Conservation (phyloP, 2,888 invertebrate species). For the Anodontia alba region DNA sequence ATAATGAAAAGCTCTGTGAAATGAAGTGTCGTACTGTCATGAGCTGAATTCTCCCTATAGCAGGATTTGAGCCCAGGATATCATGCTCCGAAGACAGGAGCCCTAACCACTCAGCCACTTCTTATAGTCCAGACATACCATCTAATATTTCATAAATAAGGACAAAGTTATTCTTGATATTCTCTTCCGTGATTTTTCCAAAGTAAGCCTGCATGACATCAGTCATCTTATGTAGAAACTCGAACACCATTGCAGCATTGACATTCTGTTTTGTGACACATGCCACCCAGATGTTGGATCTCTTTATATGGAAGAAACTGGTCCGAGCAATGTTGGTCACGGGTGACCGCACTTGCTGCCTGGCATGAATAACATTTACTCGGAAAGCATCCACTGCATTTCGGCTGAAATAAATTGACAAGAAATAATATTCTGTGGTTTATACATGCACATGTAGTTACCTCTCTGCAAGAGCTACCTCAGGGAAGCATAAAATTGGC, state of each 20-base stretch:
- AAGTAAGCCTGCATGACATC: constrained; percentile 99
- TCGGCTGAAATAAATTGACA: constrained; percentile 86
- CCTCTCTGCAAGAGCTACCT: no score
- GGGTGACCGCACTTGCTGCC: constrained; percentile 97
- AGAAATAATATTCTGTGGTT: not conserved
- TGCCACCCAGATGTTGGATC: constrained; percentile 99
- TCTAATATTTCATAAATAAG: constrained; percentile 99
- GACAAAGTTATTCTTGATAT: constrained; percentile 99
- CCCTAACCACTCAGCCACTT: no score
- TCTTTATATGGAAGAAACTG: constrained; percentile 99
- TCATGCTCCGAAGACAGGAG: no score
- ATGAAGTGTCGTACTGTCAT: no score
- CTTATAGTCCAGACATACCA: no score
- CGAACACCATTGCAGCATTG: constrained; percentile 99
- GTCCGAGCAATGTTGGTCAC: constrained; percentile 99
- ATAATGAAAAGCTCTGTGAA: no score
- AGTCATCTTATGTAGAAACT: constrained; percentile 97
- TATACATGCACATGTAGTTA: no score
- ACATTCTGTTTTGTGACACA: constrained; percentile 99
- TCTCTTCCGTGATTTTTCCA: constrained; percentile 99
- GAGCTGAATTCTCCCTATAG: no score
- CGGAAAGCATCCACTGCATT: constrained; percentile 99
- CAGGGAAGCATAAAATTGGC: no score
- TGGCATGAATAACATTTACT: constrained; percentile 99
- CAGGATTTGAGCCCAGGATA: no score